These are phyloP conservation scores for Oreochromis spilurus DNA, from an alignment of 2,113 vertebrate species.

Conservation along the genomic window DNA sequence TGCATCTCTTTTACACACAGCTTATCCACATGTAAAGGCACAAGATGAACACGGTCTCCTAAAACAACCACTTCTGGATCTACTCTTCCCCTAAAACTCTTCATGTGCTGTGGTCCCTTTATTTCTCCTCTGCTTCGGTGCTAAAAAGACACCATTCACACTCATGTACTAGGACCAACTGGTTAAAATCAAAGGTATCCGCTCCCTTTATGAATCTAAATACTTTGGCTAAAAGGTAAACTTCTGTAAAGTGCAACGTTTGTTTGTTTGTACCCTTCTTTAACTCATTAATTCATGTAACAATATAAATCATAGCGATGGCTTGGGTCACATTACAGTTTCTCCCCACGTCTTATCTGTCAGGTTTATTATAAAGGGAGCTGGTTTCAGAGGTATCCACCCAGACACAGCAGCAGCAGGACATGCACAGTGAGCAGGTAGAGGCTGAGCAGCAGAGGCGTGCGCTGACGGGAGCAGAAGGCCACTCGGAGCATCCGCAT, in stretches of 20 bases:
- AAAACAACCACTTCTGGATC: not conserved
- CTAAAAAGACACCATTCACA: not conserved
- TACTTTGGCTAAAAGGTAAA: conserved; percentile 56
- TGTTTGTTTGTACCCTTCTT: not conserved
- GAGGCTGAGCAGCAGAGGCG: conserved; percentile 76
- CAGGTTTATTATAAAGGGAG: not conserved
- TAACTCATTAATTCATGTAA: not conserved
- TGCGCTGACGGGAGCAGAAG: conserved; percentile 79
- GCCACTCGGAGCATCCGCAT: conserved; percentile 77
- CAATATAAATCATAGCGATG: conserved; percentile 1
- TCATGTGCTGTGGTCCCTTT: not conserved
- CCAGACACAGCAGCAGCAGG: conserved; percentile 85
- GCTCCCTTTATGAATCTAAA: not conserved
- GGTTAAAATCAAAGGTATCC: not conserved
- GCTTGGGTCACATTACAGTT: conserved; percentile 1
- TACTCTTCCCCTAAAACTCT: not conserved
- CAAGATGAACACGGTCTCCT: not conserved
- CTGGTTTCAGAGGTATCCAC: conserved; percentile 81
- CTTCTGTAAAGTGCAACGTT: conserved; percentile 55
- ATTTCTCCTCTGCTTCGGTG: not conserved
- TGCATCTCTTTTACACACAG: not conserved
- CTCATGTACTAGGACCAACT: not conserved
- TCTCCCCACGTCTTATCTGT: not conserved
- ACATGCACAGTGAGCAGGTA: conserved; percentile 85
- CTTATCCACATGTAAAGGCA: conserved; percentile 41